These are phyloP conservation scores for Aplochiton taeniatus DNA, from an alignment of 2,797 vertebrate genomes.

Conservation along the genomic window DNA sequence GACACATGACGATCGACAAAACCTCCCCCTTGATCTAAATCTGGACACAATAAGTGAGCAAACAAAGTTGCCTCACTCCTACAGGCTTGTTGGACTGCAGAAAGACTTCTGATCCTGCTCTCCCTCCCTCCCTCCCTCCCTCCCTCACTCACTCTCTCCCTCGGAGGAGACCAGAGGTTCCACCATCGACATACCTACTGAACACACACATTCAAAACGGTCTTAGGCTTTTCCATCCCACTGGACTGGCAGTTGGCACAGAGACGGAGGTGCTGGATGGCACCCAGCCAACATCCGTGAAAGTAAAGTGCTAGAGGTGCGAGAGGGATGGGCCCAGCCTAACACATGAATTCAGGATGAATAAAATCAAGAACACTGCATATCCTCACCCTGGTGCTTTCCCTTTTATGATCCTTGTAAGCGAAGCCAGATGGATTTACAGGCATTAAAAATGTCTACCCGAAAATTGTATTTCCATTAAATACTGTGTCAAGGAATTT, in stretches of 20 bases:
- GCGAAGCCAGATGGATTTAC: conserved; percentile 55
- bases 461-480: conserved; percentile 74
- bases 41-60: too few species aligned
- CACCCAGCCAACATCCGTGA: background rate
- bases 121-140: too few species aligned
- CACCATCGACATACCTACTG: too few species aligned
- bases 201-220: too few species aligned
- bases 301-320: conserved; percentile 20
- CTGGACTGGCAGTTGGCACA: background rate
- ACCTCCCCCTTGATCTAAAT: too few species aligned
- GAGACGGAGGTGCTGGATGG: conserved; percentile 1
- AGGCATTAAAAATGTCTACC: conserved; percentile 60
- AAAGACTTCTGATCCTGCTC: too few species aligned
- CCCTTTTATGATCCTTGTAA: conserved; percentile 48
- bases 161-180: too few species aligned
- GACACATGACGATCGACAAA: too few species aligned
- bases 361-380: conserved; percentile 55
- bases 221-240: too few species aligned
- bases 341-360: conserved; percentile 49
- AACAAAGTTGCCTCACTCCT: too few species aligned
- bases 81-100: too few species aligned
- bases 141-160: too few species aligned
- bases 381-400: conserved; percentile 53
- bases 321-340: conserved; percentile 49
- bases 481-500: conserved; percentile 67